Conservation (phyloP, 1,140 invertebrate genomes). For the Rhagoletis zephyria region DNA sequence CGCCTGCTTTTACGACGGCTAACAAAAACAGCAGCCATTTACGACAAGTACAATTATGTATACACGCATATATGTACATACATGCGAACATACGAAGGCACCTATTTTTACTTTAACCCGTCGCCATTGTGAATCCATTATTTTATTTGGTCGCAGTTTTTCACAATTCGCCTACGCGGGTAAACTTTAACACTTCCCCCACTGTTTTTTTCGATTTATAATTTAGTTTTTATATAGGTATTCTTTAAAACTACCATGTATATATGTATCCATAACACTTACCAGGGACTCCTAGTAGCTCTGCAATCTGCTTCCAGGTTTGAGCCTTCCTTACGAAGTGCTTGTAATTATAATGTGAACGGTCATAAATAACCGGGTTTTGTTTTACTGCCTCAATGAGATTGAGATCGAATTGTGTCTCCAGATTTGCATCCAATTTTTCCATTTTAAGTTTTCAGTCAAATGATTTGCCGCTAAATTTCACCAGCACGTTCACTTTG, state of each 20-base stretch:
- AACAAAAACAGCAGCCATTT: background rate
- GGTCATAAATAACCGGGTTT: slow-evolving; percentile 71
- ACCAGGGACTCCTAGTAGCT: slow-evolving; percentile 70
- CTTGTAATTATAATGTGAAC: slow-evolving; percentile 71
- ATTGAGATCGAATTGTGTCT: slow-evolving; percentile 72
- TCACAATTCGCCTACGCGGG: background rate
- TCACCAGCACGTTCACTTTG: slow-evolving; percentile 1
- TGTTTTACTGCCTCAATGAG: slow-evolving; percentile 70
- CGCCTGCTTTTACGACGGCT: background rate
- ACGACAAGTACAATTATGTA: background rate
- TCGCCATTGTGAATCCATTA: background rate
- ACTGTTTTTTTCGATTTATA: slow-evolving; percentile 2
- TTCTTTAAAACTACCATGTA: slow-evolving; percentile 41
- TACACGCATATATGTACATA: background rate
- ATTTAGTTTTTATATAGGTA: background rate
- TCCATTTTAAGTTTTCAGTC: slow-evolving; percentile 54
- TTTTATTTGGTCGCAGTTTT: background rate
- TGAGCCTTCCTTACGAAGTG: slow-evolving; percentile 71
- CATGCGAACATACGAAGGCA: background rate
- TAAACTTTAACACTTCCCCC: too few relatives aligned
- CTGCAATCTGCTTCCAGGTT: slow-evolving; percentile 71
- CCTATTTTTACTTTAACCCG: slow-evolving; percentile 17
- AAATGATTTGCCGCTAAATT: slow-evolving; percentile 12
- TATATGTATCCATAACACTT: slow-evolving; percentile 58
- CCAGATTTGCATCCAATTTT: slow-evolving; percentile 70